Evolutionary conservation across 2,113 vertebrate species (phyloP).

Genomic region (Hyaena hyaena): DNA sequence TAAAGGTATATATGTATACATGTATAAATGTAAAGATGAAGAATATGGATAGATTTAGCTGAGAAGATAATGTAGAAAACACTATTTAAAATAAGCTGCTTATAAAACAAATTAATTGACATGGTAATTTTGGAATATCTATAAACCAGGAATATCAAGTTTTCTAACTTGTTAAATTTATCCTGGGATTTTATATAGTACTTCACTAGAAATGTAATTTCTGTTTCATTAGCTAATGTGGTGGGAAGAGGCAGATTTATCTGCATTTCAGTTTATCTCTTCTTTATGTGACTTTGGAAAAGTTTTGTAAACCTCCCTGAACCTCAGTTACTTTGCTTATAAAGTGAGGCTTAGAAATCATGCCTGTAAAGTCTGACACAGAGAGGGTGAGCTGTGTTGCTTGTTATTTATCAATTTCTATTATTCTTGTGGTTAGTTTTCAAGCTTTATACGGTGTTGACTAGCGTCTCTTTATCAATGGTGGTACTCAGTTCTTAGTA

Average conservation of each 20-base stretch:
- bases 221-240: background rate
- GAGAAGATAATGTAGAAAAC: background rate
- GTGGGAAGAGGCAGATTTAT: background rate
- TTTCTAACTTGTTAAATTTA: slow-evolving; percentile 35
- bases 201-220: slow-evolving; percentile 27
- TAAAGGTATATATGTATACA: background rate
- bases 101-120: slow-evolving; percentile 25
- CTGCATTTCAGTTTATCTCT: slow-evolving; percentile 10
- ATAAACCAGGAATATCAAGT: slow-evolving; percentile 17
- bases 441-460: background rate
- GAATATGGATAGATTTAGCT: slow-evolving; percentile 6
- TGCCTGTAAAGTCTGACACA: background rate
- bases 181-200: slow-evolving; percentile 13
- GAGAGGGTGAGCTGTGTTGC: background rate
- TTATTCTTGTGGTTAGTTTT: background rate
- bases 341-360: background rate
- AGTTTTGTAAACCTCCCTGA: background rate
- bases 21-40: background rate
- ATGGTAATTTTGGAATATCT: background rate
- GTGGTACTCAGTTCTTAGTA: background rate
- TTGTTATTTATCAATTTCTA: background rate
- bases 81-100: slow-evolving; percentile 27
- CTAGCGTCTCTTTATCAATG: background rate
- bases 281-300: slow-evolving; percentile 9
- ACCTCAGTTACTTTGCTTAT: slow-evolving; percentile 5